Base-by-base conservation (phyloP, 2,113 vertebrate species). In the Myiagra hebetior region DNA sequence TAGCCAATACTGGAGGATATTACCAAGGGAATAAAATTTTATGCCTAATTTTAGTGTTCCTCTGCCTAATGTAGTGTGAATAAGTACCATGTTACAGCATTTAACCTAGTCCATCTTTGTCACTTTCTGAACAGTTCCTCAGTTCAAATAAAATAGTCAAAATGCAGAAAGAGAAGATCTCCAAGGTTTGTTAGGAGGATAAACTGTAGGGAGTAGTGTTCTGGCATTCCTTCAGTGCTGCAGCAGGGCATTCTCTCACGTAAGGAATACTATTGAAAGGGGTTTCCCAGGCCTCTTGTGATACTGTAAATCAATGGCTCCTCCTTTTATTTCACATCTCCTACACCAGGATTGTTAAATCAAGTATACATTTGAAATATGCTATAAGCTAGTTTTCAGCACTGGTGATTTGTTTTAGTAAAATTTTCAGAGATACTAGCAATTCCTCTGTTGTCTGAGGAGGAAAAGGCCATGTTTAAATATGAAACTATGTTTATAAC, bases 21-120 rank as follows among this genome's bases (percentile, higher is more conserved):
- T 94, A 94, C 89, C 95, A 92, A 88, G 97, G 95, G 95, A 97
- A 97, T 96, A 97, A 97, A 96, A 97, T 95, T 88, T 96, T 96
- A 95, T 96, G 97, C 96, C 94, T 96, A 85, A 95, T 96, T 97
- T 97, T 96, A 92, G 93, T 96, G 95, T 95, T 95, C 96, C 81
- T 95, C 52, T 92, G 95, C 95, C 93, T 98, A 97, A 93, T 96
- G 96, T 94, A 92, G 94, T 97, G 94, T 97, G 96, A 94, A 96
- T 96, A 94, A 95, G 95, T 94, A 63, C 89, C 85, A 68, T 77
- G 96, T 96, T 96, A 91, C 63, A 97, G 88, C 91, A 92, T 96
- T 97, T 96, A 97, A 96, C 95, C 97, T 95, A 96, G 84, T 94
- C 84, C 60, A 35, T 86, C 85, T 96, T 93, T 91, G 75, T 81